Base-by-base conservation (phyloP, 1,140 invertebrate genomes). In the Samia ricini region DNA sequence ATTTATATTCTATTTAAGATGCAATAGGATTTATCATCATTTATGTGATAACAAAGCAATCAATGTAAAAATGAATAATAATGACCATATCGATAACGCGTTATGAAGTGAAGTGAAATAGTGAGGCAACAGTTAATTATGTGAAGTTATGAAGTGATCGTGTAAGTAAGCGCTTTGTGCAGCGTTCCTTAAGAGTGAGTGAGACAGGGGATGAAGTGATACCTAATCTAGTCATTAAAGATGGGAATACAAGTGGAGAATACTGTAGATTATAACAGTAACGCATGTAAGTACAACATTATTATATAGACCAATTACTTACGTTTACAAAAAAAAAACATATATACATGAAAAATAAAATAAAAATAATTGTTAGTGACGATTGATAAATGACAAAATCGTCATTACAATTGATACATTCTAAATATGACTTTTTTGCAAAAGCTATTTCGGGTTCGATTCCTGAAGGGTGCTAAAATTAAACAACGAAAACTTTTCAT, bases 231-330 rank as follows among this genome's bases (percentile, higher is more conserved):
- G 57, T 64, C 60, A 68, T 51, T 26, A 69, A 79, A 72, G 66
- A 88, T 88, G 85, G 81, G 83, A 66, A 88, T 88, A 77, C 83
- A 88, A 74, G 84, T 88, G 75, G 85, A 88, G 62, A 88, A 81
- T 76, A 77, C 72, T 79, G 81, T 86, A 22, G 80, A 74, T 69
- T 86, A 86, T 77, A 79, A 72, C 73, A 85, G 74, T 78, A 79
- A 60, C 69, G 77, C 85, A 83, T 88, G 85, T 88, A 80, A 88
- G 85, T 88, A 69, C 36, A 48, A 23, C n/a, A 23, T 57, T 18
- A 8, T 15, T 22, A 19, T 51, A 51, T 51, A 1, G 4, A 6
- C 48, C 5, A 10, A 8, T 29, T 29, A 10, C 26, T 29, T 29
- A 5, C 4, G 4, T 29, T 29, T 29, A n/a, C n/a, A n/a, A n/a